A percentile compares a stretch with the other conserved stretches of the same genome.
Evolutionary conservation across 2,888 invertebrate genomes (phyloP).

Genomic region (Metellina segmentata): DNA sequence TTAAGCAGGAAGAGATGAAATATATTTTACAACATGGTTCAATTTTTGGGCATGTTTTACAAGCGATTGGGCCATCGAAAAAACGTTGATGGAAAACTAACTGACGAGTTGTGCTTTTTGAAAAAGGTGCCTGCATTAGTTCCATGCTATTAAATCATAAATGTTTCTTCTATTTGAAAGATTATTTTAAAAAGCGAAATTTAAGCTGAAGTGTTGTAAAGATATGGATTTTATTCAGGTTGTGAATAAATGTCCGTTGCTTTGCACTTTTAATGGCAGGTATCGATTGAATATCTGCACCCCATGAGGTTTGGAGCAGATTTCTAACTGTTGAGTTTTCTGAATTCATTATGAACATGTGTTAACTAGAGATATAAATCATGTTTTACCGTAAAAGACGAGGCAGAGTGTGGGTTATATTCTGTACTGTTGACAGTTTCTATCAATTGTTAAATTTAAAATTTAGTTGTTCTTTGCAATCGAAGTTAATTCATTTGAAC

Average conservation of each 20-base stretch:
- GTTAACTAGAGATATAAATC: constrained; percentile 6
- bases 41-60: neutral
- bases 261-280: neutral
- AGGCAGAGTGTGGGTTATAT: constrained; percentile 9
- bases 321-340: constrained; percentile 5
- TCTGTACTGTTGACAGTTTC: too few relatives aligned
- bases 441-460: too few relatives aligned
- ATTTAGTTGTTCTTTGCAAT: too few relatives aligned
- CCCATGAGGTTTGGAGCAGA: neutral
- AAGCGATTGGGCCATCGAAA: neutral
- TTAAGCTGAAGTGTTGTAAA: neutral
- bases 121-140: constrained; percentile 9
- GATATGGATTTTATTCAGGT: neutral
- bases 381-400: neutral
- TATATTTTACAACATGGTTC: neutral
- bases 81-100: neutral
- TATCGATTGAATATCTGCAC: neutral
- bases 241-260: neutral
- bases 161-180: constrained; percentile 8
- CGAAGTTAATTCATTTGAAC: too few relatives aligned
- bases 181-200: constrained; percentile 6
- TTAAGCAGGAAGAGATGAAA: neutral
- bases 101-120: neutral
- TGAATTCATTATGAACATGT: neutral
- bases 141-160: neutral